Evolutionary conservation across 2,797 vertebrate genomes (phyloP).

Genomic region (Lepus townsendii): DNA sequence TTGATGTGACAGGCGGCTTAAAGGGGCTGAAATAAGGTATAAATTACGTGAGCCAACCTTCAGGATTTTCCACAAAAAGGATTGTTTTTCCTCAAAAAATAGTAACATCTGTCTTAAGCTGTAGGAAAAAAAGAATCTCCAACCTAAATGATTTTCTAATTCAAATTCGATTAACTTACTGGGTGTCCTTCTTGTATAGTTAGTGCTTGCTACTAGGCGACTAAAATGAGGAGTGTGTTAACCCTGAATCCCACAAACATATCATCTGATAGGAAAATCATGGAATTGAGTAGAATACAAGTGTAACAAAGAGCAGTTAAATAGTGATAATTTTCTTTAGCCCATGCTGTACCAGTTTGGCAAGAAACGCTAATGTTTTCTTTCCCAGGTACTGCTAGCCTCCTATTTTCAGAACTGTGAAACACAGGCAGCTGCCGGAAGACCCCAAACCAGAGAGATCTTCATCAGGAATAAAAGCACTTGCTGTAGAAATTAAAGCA

Average conservation of each 20-base stretch:
- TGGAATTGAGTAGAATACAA: background rate
- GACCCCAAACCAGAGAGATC: background rate
- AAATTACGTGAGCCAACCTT: conserved; percentile 2
- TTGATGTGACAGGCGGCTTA: conserved; percentile 30
- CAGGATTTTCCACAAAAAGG: conserved; percentile 37
- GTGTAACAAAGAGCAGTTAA: background rate
- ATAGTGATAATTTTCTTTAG: background rate
- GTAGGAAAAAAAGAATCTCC: background rate
- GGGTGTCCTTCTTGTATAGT: background rate
- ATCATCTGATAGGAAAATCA: background rate
- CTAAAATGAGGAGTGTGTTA: background rate
- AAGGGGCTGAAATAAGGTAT: background rate
- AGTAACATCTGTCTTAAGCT: background rate
- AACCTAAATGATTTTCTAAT: conserved; percentile 23
- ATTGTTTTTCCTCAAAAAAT: background rate
- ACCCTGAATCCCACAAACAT: background rate
- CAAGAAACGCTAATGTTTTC: background rate
- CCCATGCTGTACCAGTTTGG: background rate
- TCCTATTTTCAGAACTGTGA: conserved; percentile 24
- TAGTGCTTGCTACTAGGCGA: background rate
- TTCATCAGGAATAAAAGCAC: conserved; percentile 11
- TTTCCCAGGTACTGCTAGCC: background rate
- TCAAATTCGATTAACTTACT: conserved; percentile 14
- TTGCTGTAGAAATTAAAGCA: conserved; percentile 62
- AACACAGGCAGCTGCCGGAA: conserved; percentile 58